Evolutionary conservation across 1,140 invertebrate genomes (phyloP).

Genomic region (Sminthurinus signatus): DNA sequence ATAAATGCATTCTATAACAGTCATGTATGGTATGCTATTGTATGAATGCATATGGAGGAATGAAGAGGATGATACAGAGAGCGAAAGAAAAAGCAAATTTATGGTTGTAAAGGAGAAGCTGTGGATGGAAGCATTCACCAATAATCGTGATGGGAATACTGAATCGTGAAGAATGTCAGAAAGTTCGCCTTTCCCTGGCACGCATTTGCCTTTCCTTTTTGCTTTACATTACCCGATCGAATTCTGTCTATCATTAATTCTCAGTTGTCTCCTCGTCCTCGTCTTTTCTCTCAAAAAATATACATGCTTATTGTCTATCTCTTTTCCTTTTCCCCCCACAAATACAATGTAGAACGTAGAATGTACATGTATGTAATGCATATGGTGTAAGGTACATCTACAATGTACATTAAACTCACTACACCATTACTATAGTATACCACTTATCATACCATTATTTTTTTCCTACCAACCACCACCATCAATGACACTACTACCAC

Average conservation of each 20-base stretch:
- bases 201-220: constrained; percentile 1
- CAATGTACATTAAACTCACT: no score
- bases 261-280: neutral
- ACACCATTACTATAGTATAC: no score
- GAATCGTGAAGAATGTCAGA: constrained; percentile 15
- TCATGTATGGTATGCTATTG: no score
- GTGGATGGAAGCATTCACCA: constrained; percentile 11
- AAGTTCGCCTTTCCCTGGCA: neutral
- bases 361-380: neutral
- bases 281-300: neutral
- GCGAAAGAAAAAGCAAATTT: constrained; percentile 8
- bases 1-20: no score
- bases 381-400: no score
- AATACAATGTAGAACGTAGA: neutral
- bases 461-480: no score
- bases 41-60: no score
- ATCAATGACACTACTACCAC: no score
- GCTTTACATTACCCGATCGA: constrained; percentile 10
- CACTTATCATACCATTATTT: no score
- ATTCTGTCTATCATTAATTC: constrained; percentile 14
- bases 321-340: neutral
- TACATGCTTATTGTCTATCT: neutral
- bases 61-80: no score
- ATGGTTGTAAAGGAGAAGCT: constrained; percentile 16
- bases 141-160: constrained; percentile 15